Evolutionary conservation across 92 coral and sea anemone genomes (phyloP), one percentile per base, ranked within the genome.

Genomic region (Epizoanthus scotinus): DNA sequence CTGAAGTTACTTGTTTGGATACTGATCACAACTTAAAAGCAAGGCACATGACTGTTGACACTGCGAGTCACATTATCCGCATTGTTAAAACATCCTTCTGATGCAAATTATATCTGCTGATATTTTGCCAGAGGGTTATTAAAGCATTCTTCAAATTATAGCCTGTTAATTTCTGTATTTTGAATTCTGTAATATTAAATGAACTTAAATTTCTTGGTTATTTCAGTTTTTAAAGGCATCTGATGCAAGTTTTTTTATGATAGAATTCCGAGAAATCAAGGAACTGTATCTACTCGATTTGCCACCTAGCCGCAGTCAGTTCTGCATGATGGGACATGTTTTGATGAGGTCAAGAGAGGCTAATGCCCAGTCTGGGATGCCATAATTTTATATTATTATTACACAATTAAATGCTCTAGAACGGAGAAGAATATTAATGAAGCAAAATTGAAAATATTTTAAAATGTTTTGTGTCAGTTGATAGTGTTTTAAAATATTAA

Each of bases 241-340:
- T 28, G 3, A 27, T 64, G 15, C 47, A 19, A 64, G 21, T 15
- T 5, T 18, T 64, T 0, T 3, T 14, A 29, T 67, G 17, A 18
- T 7, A 38, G 17, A 36, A 25, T 75, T 75, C 81, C 40, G 31
- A 75, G 81, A 75, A 75, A 75, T 75, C 24, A 13, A 75, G 81
- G 81, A 75, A 58, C 36, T 59, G 14, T 47, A 47, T 47, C 12
- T 15, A 47, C 40, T 34, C 40, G 5, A 5, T 47, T 47, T 47
- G 15, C 52, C 52, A 47, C 52, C 52, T 2, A 47, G 52, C 52
- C 52, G n/a, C n/a, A 47, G 52, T 47, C 52, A 47, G 52, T 58
- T 20, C 40, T 59, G 68, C 81, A 58, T 75, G 81, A 75, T 58
- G 21, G 21, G 68, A 20, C 81, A 75, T 1, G 81, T 71, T 75